phyloP scores from a whole-genome alignment of 2,113 vertebrate genomes.

The Rhipidura dahli region DNA sequence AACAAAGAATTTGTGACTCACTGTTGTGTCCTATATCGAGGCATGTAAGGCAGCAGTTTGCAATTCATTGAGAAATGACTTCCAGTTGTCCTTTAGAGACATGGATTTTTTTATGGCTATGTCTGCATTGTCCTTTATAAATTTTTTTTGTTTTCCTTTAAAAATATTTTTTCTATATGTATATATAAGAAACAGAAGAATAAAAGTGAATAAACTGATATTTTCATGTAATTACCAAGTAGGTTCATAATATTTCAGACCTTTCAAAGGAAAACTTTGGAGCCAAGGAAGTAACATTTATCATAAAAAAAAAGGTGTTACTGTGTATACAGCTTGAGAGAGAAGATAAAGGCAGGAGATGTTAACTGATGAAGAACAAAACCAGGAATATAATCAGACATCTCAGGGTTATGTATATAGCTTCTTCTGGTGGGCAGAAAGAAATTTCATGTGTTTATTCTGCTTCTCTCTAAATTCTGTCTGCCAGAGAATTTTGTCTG shows the following conservation, averaged over 20 bases:
- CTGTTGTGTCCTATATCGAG: rapidly evolving
- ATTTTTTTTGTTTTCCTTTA: not conserved
- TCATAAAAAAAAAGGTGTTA: not conserved
- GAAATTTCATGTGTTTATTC: not conserved
- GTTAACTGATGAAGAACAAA: not conserved
- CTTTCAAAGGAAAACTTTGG: not conserved
- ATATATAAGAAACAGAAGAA: not conserved
- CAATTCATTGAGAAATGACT: not conserved
- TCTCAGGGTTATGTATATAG: not conserved
- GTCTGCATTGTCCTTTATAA: not conserved
- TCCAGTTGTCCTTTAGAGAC: not conserved
- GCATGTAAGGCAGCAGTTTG: not conserved
- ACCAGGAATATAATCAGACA: not conserved
- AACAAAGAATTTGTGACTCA: not conserved
- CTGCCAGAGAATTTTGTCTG: not conserved
- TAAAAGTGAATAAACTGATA: not conserved
- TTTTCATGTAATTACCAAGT: not conserved
- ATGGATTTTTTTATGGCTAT: not conserved
- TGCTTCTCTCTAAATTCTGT: not conserved
- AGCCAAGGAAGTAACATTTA: not conserved
- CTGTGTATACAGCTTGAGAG: not conserved
- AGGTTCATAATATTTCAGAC: not conserved
- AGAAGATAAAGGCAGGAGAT: not conserved
- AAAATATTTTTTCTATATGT: not conserved
- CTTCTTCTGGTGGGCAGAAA: not conserved